These are phyloP conservation scores for Stenoptilia bipunctidactyla DNA, from an alignment of 2,888 invertebrate species.

Conservation along the genomic window DNA sequence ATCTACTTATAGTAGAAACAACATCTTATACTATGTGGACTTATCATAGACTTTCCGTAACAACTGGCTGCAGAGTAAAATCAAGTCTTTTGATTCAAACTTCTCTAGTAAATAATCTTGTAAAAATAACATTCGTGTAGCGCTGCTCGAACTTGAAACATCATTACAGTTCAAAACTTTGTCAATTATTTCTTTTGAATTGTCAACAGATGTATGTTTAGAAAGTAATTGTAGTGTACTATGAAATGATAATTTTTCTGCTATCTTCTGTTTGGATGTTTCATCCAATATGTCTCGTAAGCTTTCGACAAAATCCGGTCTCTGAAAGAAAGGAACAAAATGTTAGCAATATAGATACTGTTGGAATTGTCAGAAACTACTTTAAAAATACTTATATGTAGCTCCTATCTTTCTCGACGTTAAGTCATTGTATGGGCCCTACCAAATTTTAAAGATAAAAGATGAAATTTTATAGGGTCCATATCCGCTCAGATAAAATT, in stretches of 20 bases:
- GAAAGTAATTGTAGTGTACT: conserved; percentile 22
- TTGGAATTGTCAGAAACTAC: no score
- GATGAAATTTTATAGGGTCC: no score
- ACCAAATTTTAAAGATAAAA: no score
- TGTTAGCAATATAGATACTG: no score
- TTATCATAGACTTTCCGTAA: conserved; percentile 33
- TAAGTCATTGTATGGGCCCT: no score
- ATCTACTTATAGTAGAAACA: not conserved
- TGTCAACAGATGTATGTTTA: conserved; percentile 24
- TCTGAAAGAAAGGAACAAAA: conserved; percentile 35
- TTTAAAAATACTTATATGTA: no score
- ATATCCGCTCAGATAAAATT: no score
- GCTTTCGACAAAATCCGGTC: conserved; percentile 34
- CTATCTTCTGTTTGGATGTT: conserved; percentile 26
- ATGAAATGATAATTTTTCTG: conserved; percentile 26
- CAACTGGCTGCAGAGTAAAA: conserved; percentile 39
- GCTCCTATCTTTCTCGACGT: no score
- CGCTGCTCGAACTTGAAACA: conserved; percentile 8
- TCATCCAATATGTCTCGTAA: conserved; percentile 29
- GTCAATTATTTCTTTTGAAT: conserved; percentile 22
- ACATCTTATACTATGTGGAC: conserved; percentile 7
- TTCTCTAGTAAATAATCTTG: conserved; percentile 31
- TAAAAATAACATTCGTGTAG: conserved; percentile 26
- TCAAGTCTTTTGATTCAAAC: conserved; percentile 33
- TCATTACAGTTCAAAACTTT: conserved; percentile 18